Base-by-base conservation (phyloP, 2,888 invertebrate species). In the Drosophila tanythrix region DNA sequence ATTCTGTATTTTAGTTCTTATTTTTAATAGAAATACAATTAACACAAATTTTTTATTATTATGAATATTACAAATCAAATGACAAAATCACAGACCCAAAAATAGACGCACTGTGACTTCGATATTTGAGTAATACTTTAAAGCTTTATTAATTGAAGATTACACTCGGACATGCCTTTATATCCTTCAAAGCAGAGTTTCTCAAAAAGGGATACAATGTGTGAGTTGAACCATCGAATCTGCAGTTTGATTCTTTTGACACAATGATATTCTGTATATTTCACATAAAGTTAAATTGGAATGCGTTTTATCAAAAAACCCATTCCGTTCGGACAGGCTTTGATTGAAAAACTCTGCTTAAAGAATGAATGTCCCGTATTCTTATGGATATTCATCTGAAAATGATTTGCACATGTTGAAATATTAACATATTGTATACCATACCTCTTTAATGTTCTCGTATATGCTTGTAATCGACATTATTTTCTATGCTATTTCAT, bases 21-120 rank as follows among this genome's bases (percentile, higher is more conserved):
- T 56, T 33, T 15, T 11, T 15, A 13, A 21, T 10, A 21, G 15
- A 57, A 51, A 18, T 21, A 43, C 40, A 35, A 35, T n/a, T 33
- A 18, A n/a, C 31, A 21, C 25, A 21, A 21, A 18, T 3, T n/a
- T 15, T 13, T 2, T 25, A 56, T 55, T 51, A 21, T 33, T 52
- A 29, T 33, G 51, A 73, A 73, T 82, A 89, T 84, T 83, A 76
- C 75, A 60, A 53, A 57, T 36, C 82, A 88, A 79, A 80, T 66
- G 51, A 74, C 80, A 81, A 88, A 76, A 65, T 79, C 85, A 82
- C 82, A 83, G 84, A 89, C 91, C 89, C 86, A 89, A 91, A 81
- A 82, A 76, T 82, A 77, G 81, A 79, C 77, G 82, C 43, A 76
- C 79, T 79, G 81, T 72, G 86, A 82, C 77, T 74, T 79, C 79